phyloP scores from a whole-genome alignment of 2,888 invertebrate species.

The Diaprepes abbreviatus region DNA sequence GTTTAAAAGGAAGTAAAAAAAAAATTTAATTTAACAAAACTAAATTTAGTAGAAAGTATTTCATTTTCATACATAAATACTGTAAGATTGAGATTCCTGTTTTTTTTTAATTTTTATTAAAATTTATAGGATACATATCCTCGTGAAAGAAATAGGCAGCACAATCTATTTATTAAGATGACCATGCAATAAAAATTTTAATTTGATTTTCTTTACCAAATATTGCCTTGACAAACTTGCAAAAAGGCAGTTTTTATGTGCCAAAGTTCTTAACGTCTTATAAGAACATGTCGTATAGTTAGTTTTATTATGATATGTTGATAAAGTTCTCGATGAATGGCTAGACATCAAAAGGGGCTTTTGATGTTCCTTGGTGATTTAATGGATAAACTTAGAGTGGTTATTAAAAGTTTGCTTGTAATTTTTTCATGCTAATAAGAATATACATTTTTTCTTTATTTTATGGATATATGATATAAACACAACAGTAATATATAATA shows the following conservation, averaged over 20 bases:
- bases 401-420: conserved; percentile 62
- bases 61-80: too few relatives aligned
- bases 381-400: conserved; percentile 64
- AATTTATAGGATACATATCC: too few relatives aligned
- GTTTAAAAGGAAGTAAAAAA: too few relatives aligned
- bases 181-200: neutral
- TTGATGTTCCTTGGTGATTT: conserved; percentile 55
- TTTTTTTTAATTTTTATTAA: too few relatives aligned
- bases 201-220: neutral
- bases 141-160: too few relatives aligned
- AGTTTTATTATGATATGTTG: conserved; percentile 49
- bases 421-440: conserved; percentile 58
- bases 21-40: too few relatives aligned
- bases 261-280: conserved; percentile 38
- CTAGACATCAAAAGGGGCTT: conserved; percentile 31
- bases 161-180: too few relatives aligned
- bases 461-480: too few relatives aligned
- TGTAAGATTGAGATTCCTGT: too few relatives aligned
- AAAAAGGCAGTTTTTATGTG: conserved; percentile 48
- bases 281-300: conserved; percentile 40
- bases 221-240: conserved; percentile 29
- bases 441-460: too few relatives aligned
- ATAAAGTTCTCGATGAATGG: conserved; percentile 45
- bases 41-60: too few relatives aligned
- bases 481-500: too few relatives aligned